Base-by-base conservation (phyloP, 1,140 invertebrate genomes). In the Drosophila hydei region DNA sequence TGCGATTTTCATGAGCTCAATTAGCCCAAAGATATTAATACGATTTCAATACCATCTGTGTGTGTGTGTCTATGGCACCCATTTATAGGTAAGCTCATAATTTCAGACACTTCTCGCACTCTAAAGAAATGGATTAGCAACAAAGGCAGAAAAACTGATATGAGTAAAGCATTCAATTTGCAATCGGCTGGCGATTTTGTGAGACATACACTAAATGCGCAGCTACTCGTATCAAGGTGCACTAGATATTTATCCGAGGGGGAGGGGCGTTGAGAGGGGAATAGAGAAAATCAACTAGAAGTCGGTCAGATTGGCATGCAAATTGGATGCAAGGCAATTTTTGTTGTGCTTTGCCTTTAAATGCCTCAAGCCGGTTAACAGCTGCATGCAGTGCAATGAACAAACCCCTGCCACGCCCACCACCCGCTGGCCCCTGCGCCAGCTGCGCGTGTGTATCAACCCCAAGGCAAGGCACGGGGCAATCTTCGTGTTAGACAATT, bases 201-300 rank as follows among this genome's bases (percentile, higher is more conserved):
- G 68, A 77, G 55, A 48, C 55, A 38, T 18, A 52, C 75, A 42
- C 75, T 77, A 77, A 77, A 77, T 61, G 67, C 67, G 52, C 61
- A 59, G 43, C 74, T 25, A 45, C 18, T 55, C 56, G 51, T 62
- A 63, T 61, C 75, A 77, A 77, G 74, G 75, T 77, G 75, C 67
- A 43, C 75, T 45, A 71, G 67, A 65, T 76, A 38, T 38, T 56
- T 14, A 21, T n/a, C n/a, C n/a, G 14, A 7, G 16, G n/a, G 30
- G 12, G 30, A 6, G 30, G 9, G 30, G 30, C 2, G 21, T 6
- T 12, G 14, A 8, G 16, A 42, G 3, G 16, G n/a, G 6, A 6
- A 42, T n/a, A 14, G 16, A 9, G 33, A 11, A 18, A 50, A 62
- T 18, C 38, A 6, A 21, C 9, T 30, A n/a, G 38, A 64, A 63